phyloP scores from a whole-genome alignment of 2,888 invertebrate species.

The Leistus spinibarbis region DNA sequence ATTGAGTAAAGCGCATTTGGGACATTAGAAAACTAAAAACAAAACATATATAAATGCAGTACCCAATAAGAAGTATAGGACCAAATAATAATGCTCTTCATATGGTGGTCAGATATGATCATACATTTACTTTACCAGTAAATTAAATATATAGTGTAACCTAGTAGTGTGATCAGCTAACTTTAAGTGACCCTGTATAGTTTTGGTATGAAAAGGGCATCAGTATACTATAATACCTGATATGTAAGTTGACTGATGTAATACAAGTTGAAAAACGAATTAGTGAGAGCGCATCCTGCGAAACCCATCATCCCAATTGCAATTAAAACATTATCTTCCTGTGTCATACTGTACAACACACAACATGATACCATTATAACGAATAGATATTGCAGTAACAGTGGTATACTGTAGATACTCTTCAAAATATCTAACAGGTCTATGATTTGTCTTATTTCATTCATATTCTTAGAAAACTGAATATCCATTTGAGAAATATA shows the following conservation, averaged over 20 bases:
- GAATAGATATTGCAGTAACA: slow-evolving; percentile 23
- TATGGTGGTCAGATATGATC: not conserved
- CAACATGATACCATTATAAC: slow-evolving; percentile 29
- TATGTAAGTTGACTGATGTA: slow-evolving; percentile 23
- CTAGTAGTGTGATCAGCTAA: too few relatives aligned
- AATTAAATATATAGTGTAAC: not conserved
- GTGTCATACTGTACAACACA: slow-evolving; percentile 15
- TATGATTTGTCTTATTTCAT: slow-evolving; percentile 18
- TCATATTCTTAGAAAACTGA: slow-evolving; percentile 20
- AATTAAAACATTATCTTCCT: slow-evolving; percentile 22
- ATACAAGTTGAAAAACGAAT: slow-evolving; percentile 27
- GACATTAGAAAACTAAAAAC: slow-evolving; percentile 12
- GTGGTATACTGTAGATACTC: slow-evolving; percentile 7
- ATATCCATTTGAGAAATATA: slow-evolving; percentile 19
- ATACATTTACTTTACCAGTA: not conserved
- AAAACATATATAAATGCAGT: not conserved
- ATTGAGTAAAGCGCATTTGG: slow-evolving; percentile 18
- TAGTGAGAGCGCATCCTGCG: slow-evolving; percentile 1
- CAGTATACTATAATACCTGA: slow-evolving; percentile 27
- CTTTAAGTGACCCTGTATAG: too few relatives aligned
- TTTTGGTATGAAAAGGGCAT: too few relatives aligned
- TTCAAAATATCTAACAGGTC: slow-evolving; percentile 4
- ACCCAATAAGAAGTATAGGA: not conserved
- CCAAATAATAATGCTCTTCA: too few relatives aligned
- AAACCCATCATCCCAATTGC: slow-evolving; percentile 26